These are phyloP conservation scores for Fulica atra DNA, from an alignment of 2,113 vertebrate species.

Conservation along the genomic window DNA sequence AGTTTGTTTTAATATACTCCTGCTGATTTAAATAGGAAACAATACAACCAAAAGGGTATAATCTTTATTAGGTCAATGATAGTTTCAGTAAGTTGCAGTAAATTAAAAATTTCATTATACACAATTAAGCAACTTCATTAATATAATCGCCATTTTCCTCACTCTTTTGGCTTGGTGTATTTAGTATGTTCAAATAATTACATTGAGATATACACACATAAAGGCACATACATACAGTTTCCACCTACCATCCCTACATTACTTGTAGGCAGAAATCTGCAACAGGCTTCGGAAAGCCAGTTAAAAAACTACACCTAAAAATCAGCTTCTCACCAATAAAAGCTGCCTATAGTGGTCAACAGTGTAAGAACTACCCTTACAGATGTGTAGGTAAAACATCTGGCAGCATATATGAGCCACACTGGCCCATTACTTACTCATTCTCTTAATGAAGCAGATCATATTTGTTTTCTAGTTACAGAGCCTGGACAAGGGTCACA, in stretches of 20 bases:
- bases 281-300: neutral
- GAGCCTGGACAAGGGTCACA: neutral
- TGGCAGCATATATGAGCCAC: neutral
- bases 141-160: slow-evolving; percentile 59
- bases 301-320: neutral
- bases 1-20: slow-evolving; percentile 54
- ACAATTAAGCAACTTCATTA: slow-evolving; percentile 70
- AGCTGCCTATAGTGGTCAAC: neutral
- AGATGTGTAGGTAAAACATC: neutral
- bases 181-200: slow-evolving; percentile 58
- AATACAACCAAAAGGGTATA: slow-evolving; percentile 60
- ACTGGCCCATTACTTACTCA: neutral
- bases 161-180: slow-evolving; percentile 20
- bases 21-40: slow-evolving; percentile 71
- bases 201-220: neutral
- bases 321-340: neutral
- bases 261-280: neutral
- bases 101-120: slow-evolving; percentile 67
- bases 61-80: slow-evolving; percentile 71
- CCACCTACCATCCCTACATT: neutral
- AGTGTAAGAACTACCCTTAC: neutral
- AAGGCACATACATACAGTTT: neutral
- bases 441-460: neutral
- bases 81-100: slow-evolving; percentile 63
- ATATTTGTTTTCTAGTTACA: neutral